Base-by-base conservation (phyloP, 1,140 invertebrate species). In the Polyergus mexicanus region DNA sequence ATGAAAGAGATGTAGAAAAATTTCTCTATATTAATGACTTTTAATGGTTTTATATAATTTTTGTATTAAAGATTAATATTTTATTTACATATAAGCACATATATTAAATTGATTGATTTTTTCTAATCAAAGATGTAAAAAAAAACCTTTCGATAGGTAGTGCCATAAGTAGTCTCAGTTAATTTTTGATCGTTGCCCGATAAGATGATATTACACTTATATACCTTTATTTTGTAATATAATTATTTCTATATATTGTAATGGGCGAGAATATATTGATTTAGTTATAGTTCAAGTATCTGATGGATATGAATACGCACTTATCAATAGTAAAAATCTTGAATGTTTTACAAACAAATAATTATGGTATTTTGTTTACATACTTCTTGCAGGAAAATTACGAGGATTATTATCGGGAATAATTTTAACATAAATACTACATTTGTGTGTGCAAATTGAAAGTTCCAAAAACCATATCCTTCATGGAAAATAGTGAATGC, bases 401-500 rank as follows among this genome's bases (percentile, higher is more conserved):
- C 19, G 4, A 38, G 25, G 4, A 54, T 28, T 51, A 75, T 60
- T 75, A 25, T 75, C 35, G 22, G 10, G 44, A 47, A 63, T 63
- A 25, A 76, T 38, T 25, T 32, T 13, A n/a, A 62, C 41, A 41
- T 11, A 38, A 60, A 75, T 38, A 32, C 11, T 76, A 19, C 19
- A 76, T 25, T 5, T 44, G 35, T 62, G 32, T 65, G 3, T 25
- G 13, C 19, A 8, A n/a, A 62, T 41, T 35, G 41, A 35, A 66
- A 68, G 22, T 78, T 77, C 63, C 44, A 44, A 78, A 44, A 78
- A 54, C 76, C 62, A 68, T 78, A 44, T 54, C 68, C n/a, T 78
- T 54, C n/a, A 44, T 38, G 54, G 28, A 28, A 2, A 51, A 8
- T 78, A 80, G 58, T 38, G 6, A 77, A 69, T 32, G 38, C 41